Percentiles rank a stretch among this genome's conserved stretches.
Evolutionary conservation across 2,888 invertebrate genomes (phyloP).

Genomic region (Athalia cordata): DNA sequence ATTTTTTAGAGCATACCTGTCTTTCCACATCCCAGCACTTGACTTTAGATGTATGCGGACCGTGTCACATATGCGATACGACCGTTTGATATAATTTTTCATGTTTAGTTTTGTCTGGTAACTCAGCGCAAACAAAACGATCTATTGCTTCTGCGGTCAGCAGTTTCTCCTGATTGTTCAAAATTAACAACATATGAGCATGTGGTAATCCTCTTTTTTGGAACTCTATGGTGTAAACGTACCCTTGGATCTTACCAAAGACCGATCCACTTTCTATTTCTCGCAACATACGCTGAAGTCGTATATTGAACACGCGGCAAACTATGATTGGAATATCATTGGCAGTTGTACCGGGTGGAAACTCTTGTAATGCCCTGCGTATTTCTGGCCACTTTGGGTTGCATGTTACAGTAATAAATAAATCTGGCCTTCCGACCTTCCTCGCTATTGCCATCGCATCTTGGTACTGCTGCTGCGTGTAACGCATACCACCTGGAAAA

Average conservation of each 20-base stretch:
- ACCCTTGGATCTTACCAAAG: slow-evolving; percentile 44
- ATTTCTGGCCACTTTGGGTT: slow-evolving; percentile 50
- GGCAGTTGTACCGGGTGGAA: slow-evolving; percentile 43
- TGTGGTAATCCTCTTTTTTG: slow-evolving; percentile 51
- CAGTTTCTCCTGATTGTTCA: slow-evolving; percentile 43
- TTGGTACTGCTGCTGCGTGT: slow-evolving; percentile 19
- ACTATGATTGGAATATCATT: slow-evolving; percentile 46
- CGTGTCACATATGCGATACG: slow-evolving; percentile 51
- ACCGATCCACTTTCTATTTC: slow-evolving; percentile 41
- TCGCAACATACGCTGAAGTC: slow-evolving; percentile 42
- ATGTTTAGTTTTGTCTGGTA: slow-evolving; percentile 46
- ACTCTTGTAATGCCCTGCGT: slow-evolving; percentile 30
- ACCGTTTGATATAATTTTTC: slow-evolving; percentile 49
- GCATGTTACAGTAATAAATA: slow-evolving; percentile 46
- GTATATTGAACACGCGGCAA: background rate
- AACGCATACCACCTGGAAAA: background rate
- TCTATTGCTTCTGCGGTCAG: slow-evolving; percentile 45
- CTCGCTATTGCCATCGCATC: slow-evolving; percentile 48
- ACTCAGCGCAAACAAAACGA: slow-evolving; percentile 18
- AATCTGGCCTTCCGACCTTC: slow-evolving; percentile 37
- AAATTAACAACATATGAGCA: slow-evolving; percentile 44
- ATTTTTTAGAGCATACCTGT: slow-evolving; percentile 52
- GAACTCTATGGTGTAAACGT: slow-evolving; percentile 52
- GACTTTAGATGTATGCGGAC: slow-evolving; percentile 46
- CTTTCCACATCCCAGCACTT: slow-evolving; percentile 24